A percentile compares a stretch with the other conserved stretches of the same genome.
Evolutionary conservation across 2,888 invertebrate species (phyloP).

Genomic region (Orthosia gracilis): DNA sequence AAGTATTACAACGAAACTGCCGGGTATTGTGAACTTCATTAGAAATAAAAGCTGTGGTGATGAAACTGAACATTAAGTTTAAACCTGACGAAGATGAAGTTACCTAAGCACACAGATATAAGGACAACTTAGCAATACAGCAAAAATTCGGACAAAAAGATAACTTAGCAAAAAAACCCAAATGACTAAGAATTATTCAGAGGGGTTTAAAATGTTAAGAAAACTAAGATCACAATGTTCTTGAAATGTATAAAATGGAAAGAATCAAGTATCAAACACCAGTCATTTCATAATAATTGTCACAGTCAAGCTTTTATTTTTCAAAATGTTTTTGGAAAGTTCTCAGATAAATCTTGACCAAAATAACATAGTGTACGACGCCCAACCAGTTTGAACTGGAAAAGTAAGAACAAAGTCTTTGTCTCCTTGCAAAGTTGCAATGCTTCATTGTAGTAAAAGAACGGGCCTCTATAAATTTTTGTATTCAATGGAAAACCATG

Average conservation of each 20-base stretch:
- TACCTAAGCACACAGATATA: slow-evolving; percentile 5
- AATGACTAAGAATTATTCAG: slow-evolving; percentile 26
- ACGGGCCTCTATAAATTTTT: not conserved
- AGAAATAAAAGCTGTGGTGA: not conserved
- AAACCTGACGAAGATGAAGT: not conserved
- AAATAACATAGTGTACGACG: not conserved
- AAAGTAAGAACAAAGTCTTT: slow-evolving; percentile 23
- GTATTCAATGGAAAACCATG: not conserved
- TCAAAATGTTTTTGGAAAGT: not conserved
- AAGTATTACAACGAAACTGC: slow-evolving; percentile 13
- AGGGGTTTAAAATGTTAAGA: not conserved
- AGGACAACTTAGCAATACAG: slow-evolving; percentile 10
- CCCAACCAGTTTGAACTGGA: not conserved
- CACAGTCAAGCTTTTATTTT: not conserved
- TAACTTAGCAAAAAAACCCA: not conserved
- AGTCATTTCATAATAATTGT: not conserved
- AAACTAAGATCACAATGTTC: not conserved
- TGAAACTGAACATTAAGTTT: not conserved
- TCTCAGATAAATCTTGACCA: not conserved
- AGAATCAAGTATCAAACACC: not conserved
- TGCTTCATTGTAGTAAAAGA: not conserved
- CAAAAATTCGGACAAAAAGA: no score
- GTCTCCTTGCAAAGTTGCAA: not conserved
- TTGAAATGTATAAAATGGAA: not conserved
- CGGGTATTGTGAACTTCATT: not conserved